phyloP scores from a whole-genome alignment of 2,113 vertebrate species.

The Spizaetus ornatus region DNA sequence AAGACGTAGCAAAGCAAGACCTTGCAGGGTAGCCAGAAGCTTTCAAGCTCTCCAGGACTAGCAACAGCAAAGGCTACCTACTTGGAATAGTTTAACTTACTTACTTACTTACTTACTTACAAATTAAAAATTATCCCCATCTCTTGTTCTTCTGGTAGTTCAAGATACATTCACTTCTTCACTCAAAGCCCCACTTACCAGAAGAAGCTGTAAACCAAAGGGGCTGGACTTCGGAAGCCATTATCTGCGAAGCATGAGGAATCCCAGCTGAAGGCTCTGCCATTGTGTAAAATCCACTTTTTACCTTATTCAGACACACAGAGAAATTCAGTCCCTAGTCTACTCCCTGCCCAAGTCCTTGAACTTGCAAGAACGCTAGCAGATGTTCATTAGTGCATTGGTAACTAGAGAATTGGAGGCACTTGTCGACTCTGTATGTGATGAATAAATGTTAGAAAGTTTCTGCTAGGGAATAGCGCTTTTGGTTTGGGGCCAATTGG shows the following conservation, averaged over 20 bases:
- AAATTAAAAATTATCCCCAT: not conserved
- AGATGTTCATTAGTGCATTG: slow-evolving; percentile 72
- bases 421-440: slow-evolving; percentile 47
- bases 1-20: not conserved
- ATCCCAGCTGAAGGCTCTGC: not conserved
- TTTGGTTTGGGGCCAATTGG: slow-evolving; percentile 67
- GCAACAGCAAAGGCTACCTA: not conserved
- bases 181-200: not conserved
- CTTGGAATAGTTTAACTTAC: not conserved
- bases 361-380: slow-evolving; percentile 62
- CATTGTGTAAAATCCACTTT: not conserved
- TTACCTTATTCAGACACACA: not conserved
- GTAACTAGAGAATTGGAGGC: slow-evolving; percentile 47
- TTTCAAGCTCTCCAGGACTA: not conserved
- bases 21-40: not conserved
- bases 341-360: slow-evolving; percentile 58
- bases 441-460: slow-evolving; percentile 51
- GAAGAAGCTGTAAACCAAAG: not conserved
- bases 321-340: not conserved
- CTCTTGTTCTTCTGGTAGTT: not conserved
- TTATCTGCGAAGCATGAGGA: not conserved
- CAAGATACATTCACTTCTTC: not conserved
- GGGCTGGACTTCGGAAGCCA: not conserved
- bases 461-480: slow-evolving; percentile 9
- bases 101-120: not conserved